These are phyloP conservation scores for Drosophila orena DNA, from an alignment of 1,140 invertebrate genomes.

Conservation along the genomic window DNA sequence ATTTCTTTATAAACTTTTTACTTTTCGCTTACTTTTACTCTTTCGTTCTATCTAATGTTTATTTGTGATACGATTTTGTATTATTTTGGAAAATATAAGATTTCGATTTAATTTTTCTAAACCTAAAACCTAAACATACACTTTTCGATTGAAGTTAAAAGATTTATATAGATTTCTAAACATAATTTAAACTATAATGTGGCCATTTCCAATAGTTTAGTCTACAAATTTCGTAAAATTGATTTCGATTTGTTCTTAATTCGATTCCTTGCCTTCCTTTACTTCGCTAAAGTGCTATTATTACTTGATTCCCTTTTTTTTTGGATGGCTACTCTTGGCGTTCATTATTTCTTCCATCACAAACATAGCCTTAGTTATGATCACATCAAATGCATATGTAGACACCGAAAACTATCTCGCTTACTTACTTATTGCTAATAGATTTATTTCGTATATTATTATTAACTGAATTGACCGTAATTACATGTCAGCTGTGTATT, in stretches of 20 bases:
- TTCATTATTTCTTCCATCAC: conserved; percentile 11
- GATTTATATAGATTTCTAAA: too few relatives aligned
- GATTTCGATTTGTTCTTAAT: background rate
- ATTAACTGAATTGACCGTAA: background rate
- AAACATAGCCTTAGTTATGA: conserved; percentile 6
- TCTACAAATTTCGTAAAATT: background rate
- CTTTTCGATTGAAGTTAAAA: too few relatives aligned
- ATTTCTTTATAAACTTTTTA: background rate
- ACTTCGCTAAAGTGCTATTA: background rate
- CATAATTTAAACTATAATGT: too few relatives aligned
- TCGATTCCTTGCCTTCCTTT: background rate
- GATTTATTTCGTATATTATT: background rate
- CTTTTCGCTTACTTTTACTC: background rate
- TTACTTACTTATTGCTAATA: background rate
- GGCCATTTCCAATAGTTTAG: too few relatives aligned
- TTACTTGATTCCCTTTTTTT: conserved; percentile 3
- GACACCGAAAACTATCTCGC: conserved; percentile 12
- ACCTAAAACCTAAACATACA: too few relatives aligned
- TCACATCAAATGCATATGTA: conserved; percentile 25
- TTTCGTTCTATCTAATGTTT: conserved; percentile 7
- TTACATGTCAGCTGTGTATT: background rate
- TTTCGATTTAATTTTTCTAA: background rate
- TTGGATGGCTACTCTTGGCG: background rate
- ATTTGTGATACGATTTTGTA: background rate
- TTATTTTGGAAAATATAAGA: background rate